Conservation (phyloP, 2,113 vertebrate genomes). For the Cynoglossus semilaevis region DNA sequence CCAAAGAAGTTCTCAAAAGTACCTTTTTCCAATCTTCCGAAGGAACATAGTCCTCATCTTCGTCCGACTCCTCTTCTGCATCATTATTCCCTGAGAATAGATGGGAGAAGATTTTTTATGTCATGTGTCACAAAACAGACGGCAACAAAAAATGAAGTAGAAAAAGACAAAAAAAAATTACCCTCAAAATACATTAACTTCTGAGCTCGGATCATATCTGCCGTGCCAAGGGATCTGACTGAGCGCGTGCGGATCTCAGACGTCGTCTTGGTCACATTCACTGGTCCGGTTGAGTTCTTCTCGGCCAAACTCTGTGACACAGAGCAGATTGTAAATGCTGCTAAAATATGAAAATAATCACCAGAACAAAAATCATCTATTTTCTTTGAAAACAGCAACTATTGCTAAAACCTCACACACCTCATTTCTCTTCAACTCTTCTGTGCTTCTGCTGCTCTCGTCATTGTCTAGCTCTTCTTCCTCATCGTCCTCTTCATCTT, state of each 20-base stretch:
- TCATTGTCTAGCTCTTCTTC: constrained; percentile 87
- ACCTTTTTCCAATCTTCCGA: constrained; percentile 99
- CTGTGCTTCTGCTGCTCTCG: constrained; percentile 89
- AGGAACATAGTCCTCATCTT: constrained; percentile 98
- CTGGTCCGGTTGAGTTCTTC: constrained; percentile 83
- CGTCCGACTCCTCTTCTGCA: constrained; percentile 93
- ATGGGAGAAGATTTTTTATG: background rate
- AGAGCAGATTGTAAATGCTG: background rate
- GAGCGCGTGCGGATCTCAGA: constrained; percentile 83
- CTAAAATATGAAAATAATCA: background rate
- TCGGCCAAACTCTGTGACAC: constrained; percentile 78
- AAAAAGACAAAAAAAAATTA: constrained; percentile 59
- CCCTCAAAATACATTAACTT: constrained; percentile 95
- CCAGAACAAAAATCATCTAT: background rate
- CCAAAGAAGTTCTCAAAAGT: constrained; percentile 12
- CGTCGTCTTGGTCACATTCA: constrained; percentile 81
- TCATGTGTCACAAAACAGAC: background rate
- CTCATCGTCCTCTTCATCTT: constrained; percentile 86
- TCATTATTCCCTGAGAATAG: constrained; percentile 82
- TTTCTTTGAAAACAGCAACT: background rate
- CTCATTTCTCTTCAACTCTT: constrained; percentile 75
- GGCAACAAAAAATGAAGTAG: background rate
- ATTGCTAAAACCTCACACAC: constrained; percentile 28
- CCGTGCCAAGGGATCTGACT: constrained; percentile 80
- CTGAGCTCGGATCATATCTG: constrained; percentile 86